These are phyloP conservation scores for Brachypteracias leptosomus DNA, from an alignment of 2,113 vertebrate species.

Conservation along the genomic window DNA sequence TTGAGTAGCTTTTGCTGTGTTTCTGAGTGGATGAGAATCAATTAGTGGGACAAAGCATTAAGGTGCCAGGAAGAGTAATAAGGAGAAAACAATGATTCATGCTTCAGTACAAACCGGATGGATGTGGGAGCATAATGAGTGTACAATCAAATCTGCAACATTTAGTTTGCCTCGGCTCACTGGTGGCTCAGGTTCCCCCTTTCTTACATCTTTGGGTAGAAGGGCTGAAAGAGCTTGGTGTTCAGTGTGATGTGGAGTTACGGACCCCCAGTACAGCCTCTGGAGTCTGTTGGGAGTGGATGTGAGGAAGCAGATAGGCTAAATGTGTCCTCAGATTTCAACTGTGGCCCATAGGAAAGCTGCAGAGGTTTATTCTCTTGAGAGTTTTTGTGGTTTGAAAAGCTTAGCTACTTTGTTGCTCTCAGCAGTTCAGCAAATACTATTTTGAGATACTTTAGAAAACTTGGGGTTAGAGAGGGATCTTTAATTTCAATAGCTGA, in stretches of 20 bases:
- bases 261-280: background rate
- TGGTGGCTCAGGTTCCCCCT: background rate
- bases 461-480: background rate
- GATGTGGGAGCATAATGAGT: background rate
- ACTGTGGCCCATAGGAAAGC: background rate
- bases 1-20: background rate
- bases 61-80: accelerated
- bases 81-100: background rate
- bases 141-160: background rate
- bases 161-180: background rate
- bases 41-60: background rate
- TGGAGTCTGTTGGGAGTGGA: background rate
- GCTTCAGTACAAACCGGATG: background rate
- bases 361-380: background rate
- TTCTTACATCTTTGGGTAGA: background rate
- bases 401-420: background rate
- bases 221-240: background rate
- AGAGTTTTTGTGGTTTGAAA: background rate
- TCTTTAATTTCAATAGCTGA: background rate
- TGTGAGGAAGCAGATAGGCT: background rate
- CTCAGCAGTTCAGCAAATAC: background rate
- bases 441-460: background rate
- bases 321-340: background rate
- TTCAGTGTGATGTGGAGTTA: background rate
- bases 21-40: background rate